Evolutionary conservation across 2,888 invertebrate species (phyloP).

Genomic region (Macrosoma leucophasiata): DNA sequence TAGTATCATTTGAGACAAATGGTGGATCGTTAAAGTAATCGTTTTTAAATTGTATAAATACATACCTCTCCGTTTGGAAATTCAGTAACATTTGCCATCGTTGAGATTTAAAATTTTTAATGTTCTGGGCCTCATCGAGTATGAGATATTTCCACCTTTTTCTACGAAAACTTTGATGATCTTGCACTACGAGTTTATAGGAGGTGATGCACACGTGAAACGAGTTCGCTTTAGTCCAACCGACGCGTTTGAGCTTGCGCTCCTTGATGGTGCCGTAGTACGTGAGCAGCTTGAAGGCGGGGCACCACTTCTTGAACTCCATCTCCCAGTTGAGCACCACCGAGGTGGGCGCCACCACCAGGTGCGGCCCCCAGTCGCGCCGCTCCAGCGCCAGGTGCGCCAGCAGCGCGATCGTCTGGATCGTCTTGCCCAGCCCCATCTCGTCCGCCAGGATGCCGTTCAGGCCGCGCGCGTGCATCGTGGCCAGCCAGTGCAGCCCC

Average conservation of each 20-base stretch:
- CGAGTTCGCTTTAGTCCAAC: conserved; percentile 99
- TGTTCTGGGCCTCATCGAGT: conserved; percentile 98
- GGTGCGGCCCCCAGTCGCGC: conserved; percentile 98
- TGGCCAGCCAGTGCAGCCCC: conserved; percentile 97
- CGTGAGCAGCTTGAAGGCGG: conserved; percentile 98
- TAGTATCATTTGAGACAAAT: too few relatives aligned
- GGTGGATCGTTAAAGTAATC: too few relatives aligned
- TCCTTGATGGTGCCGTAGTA: conserved; percentile 99
- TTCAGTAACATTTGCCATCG: conserved; percentile 98
- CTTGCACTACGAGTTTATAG: conserved; percentile 98
- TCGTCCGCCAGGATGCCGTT: conserved; percentile 98
- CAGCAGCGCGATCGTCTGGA: conserved; percentile 95
- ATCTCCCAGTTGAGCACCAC: conserved; percentile 99
- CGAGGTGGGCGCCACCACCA: conserved; percentile 98
- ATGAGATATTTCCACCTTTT: conserved; percentile 99
- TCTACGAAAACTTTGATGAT: conserved; percentile 96
- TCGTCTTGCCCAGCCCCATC: conserved; percentile 98
- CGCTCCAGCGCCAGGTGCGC: conserved; percentile 96
- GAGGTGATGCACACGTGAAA: conserved; percentile 99
- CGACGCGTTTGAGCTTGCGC: conserved; percentile 90
- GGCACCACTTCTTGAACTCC: conserved; percentile 99
- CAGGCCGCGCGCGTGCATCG: conserved; percentile 94
- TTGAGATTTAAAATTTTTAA: conserved; percentile 99
- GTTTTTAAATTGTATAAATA: too few relatives aligned
- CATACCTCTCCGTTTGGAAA: conserved; percentile 92